phyloP scores from a whole-genome alignment of 2,888 invertebrate species.

The Drosophila planitibia region DNA sequence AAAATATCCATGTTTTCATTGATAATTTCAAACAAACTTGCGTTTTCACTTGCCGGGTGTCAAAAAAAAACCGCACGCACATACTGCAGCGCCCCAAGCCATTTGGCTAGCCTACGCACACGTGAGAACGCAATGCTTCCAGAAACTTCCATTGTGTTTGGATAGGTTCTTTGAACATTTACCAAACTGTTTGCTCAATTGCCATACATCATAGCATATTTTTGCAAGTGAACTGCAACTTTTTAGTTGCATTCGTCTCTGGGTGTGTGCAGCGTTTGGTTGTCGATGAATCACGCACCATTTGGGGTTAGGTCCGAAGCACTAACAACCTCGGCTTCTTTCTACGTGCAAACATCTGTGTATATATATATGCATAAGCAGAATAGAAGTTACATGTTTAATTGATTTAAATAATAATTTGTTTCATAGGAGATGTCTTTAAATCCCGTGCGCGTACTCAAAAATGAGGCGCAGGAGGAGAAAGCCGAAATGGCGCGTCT shows the following conservation, averaged over 20 bases:
- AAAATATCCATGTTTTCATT: slow-evolving; percentile 60
- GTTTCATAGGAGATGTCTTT: slow-evolving; percentile 90
- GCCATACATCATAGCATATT: slow-evolving; percentile 2
- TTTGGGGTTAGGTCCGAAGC: slow-evolving; percentile 66
- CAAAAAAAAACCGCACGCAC: slow-evolving; percentile 43
- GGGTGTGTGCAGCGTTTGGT: slow-evolving; percentile 37
- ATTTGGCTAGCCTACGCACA: slow-evolving; percentile 51
- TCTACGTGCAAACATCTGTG: slow-evolving; percentile 12
- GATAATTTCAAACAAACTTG: slow-evolving; percentile 48
- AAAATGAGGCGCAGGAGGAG: slow-evolving; percentile 98
- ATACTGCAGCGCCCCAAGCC: slow-evolving; percentile 35
- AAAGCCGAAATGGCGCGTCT: slow-evolving; percentile 98
- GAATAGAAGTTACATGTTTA: neutral
- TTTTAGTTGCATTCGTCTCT: slow-evolving; percentile 42
- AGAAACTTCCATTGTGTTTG: slow-evolving; percentile 59
- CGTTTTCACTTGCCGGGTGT: slow-evolving; percentile 73
- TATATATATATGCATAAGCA: slow-evolving; percentile 8
- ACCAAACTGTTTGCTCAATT: neutral
- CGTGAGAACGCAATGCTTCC: slow-evolving; percentile 60
- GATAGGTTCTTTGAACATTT: slow-evolving; percentile 5
- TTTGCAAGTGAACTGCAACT: slow-evolving; percentile 6
- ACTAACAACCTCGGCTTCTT: neutral
- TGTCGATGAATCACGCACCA: slow-evolving; percentile 64
- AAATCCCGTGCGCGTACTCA: slow-evolving; percentile 97
- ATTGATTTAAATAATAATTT: neutral